Base-by-base conservation (phyloP, 2,888 invertebrate genomes). In the Cosmia pyralina region DNA sequence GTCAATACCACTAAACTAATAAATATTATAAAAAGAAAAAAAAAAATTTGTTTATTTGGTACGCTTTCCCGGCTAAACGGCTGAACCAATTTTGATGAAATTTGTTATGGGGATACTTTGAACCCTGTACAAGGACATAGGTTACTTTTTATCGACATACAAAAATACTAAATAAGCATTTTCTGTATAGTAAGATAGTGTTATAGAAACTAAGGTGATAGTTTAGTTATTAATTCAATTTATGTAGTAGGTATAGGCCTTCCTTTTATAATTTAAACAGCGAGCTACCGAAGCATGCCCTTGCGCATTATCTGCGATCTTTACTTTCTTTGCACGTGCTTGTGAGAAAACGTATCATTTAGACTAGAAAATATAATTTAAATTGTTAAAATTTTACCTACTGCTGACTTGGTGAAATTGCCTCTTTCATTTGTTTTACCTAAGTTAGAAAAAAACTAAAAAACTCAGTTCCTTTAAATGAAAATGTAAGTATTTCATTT, bases 271-370 rank as follows among this genome's bases (percentile, higher is more conserved):
- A 70, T 81, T 59, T 62, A 50, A 38, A 60, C 38, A 68, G 64
- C 59, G 44, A 75, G 34, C n/a, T 59, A 82, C 50, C 82, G 67
- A 77, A 73, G 70, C 84, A 79, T 84, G 79, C 77, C 80, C 82
- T 84, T 79, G 64, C 79, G 46, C 58, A 19, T 73, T 84, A 77
- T 76, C 71, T 76, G 19, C 19, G 22, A 78, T 83, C 83, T 72
- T 44, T 10, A 73, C 84, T 84, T 84, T 84, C 84, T 65, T 82
- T 63, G 19, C 19, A 53, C 19, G n/a, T 64, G 15, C n/a, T 34
- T 48, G 58, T 41, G 62, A 70, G 68, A 80, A 75, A 71, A 76
- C 80, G 57, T 66, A 66, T 53, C 22, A 73, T 74, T 80, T 75
- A 38, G 62, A 70, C 52, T 55, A 58, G 66, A 79, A 69, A 80